Evolutionary conservation across 1,140 invertebrate species (phyloP).

Genomic region (Procambarus virginalis): DNA sequence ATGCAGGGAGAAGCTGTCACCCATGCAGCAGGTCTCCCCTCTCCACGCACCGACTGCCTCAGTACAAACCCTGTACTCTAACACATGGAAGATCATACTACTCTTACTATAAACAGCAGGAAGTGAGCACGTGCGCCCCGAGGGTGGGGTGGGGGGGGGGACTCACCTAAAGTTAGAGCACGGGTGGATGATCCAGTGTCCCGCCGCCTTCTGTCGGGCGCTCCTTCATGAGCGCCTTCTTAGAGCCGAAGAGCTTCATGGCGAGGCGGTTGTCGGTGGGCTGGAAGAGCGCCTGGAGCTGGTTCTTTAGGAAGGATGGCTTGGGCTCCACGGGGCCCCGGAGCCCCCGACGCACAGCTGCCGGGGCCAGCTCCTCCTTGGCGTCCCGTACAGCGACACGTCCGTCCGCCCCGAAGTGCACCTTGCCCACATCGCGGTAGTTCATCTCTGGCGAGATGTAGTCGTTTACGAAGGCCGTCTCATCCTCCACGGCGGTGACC

Average conservation of each 20-base stretch:
- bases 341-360: conserved; percentile 64
- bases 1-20: too few relatives aligned
- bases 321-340: conserved; percentile 76
- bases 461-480: conserved; percentile 90
- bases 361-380: conserved; percentile 91
- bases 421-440: conserved; percentile 79
- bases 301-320: conserved; percentile 94
- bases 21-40: too few relatives aligned
- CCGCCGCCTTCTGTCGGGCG: conserved; percentile 75
- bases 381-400: conserved; percentile 96
- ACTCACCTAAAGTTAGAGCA: conserved; percentile 74
- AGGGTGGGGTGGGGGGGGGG: too few relatives aligned
- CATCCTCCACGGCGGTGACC: conserved; percentile 93
- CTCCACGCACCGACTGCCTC: too few relatives aligned
- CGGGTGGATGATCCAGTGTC: conserved; percentile 74
- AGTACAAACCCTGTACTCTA: too few relatives aligned
- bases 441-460: conserved; percentile 81
- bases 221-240: conserved; percentile 96
- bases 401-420: conserved; percentile 94
- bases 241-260: conserved; percentile 97
- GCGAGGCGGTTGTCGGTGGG: conserved; percentile 96
- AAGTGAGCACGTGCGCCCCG: too few relatives aligned
- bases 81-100: too few relatives aligned
- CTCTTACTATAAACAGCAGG: too few relatives aligned
- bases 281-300: conserved; percentile 95